Evolutionary conservation across 1,140 invertebrate genomes (phyloP).

Genomic region (Sipha flava): DNA sequence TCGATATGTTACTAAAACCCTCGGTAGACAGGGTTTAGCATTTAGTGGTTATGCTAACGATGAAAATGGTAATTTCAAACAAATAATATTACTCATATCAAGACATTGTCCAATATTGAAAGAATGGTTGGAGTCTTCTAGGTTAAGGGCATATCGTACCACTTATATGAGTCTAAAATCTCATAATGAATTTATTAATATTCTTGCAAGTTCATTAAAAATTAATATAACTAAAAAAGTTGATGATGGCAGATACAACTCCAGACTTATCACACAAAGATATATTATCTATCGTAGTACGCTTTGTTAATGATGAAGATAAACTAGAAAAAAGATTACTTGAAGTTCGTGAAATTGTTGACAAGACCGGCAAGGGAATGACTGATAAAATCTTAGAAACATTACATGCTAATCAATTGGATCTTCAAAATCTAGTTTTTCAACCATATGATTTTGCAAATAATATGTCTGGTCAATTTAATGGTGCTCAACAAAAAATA

Average conservation of each 20-base stretch:
- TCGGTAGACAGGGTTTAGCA: not conserved
- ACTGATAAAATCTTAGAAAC: not conserved
- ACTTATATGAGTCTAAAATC: conserved; percentile 7
- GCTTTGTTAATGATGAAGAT: not conserved
- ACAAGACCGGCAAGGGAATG: not conserved
- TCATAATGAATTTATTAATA: conserved; percentile 3
- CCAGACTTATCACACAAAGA: not conserved
- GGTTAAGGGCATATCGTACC: not conserved
- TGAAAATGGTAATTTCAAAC: not conserved
- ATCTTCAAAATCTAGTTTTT: not conserved
- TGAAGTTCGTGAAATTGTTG: not conserved
- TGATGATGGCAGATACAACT: not conserved
- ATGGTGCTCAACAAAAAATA: not conserved
- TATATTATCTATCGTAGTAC: not conserved
- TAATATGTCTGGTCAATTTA: conserved; percentile 17
- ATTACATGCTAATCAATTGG: not conserved
- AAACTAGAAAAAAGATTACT: not conserved
- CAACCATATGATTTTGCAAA: conserved; percentile 17
- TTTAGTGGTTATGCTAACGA: not conserved
- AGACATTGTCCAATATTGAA: not conserved
- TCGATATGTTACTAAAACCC: not conserved
- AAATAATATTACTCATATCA: not conserved
- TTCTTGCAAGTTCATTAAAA: not conserved
- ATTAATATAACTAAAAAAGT: not conserved
- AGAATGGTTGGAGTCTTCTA: not conserved